These are phyloP conservation scores for Syngnathus acus DNA, from an alignment of 2,797 vertebrate genomes.

Conservation along the genomic window DNA sequence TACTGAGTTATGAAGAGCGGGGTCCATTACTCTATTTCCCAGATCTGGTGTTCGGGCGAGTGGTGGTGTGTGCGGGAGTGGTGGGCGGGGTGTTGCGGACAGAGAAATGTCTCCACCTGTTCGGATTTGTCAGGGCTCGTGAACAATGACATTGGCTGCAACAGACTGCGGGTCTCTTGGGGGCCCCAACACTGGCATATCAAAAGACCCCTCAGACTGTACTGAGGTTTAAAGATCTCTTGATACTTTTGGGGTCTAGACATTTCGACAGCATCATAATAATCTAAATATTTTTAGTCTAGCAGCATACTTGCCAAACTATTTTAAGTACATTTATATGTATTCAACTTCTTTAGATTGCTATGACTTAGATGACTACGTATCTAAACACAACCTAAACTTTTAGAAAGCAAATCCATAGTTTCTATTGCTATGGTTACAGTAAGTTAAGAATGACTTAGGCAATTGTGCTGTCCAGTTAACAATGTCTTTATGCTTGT, in stretches of 20 bases:
- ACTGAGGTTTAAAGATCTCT: slow-evolving; percentile 19
- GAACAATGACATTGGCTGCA: slow-evolving; percentile 36
- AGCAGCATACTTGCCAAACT: background rate
- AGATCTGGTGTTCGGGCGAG: slow-evolving; percentile 64
- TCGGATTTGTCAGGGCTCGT: slow-evolving; percentile 49
- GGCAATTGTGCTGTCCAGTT: no score
- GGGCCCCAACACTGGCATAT: slow-evolving; percentile 13
- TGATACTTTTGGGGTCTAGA: slow-evolving; percentile 40
- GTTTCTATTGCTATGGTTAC: slow-evolving; percentile 15
- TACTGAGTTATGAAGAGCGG: slow-evolving; percentile 54
- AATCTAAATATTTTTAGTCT: slow-evolving; percentile 19
- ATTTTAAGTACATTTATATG: background rate
- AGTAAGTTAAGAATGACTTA: background rate
- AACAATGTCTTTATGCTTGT: no score
- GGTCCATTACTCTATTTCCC: slow-evolving; percentile 57
- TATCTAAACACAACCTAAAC: background rate
- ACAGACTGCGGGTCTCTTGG: slow-evolving; percentile 15
- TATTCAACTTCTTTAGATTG: background rate
- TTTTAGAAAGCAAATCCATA: slow-evolving; percentile 13
- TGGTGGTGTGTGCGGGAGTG: slow-evolving; percentile 10
- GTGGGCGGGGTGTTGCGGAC: slow-evolving; percentile 21
- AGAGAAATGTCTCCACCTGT: slow-evolving; percentile 61
- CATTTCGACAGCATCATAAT: slow-evolving; percentile 23
- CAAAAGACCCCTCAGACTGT: slow-evolving; percentile 16
- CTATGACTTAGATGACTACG: background rate